Percentiles rank a stretch among this genome's conserved stretches.
Evolutionary conservation across 2,888 invertebrate genomes (phyloP).

Genomic region (Ophion ventricosus): DNA sequence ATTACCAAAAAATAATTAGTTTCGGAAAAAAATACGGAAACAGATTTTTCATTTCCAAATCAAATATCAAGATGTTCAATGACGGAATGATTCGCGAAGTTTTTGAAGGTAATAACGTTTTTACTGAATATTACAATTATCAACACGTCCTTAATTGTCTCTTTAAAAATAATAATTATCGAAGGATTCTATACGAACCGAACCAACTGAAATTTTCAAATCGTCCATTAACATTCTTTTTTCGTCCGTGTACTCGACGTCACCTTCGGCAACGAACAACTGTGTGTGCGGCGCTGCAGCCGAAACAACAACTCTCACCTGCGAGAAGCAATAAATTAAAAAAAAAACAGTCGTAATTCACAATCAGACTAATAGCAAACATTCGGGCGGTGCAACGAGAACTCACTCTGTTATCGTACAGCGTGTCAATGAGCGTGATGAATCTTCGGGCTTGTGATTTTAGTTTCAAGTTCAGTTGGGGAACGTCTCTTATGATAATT

Average conservation of each 20-base stretch:
- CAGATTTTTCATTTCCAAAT: background rate
- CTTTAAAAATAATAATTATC: background rate
- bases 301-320: slow-evolving; percentile 92
- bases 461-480: slow-evolving; percentile 90
- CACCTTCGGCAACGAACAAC: slow-evolving; percentile 87
- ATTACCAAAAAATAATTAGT: no score
- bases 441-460: slow-evolving; percentile 97
- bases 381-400: background rate
- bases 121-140: background rate
- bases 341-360: slow-evolving; percentile 53
- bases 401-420: slow-evolving; percentile 95
- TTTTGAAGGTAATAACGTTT: background rate
- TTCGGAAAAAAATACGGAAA: no score
- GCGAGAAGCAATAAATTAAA: slow-evolving; percentile 56
- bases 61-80: background rate
- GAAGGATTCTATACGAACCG: slow-evolving; percentile 84
- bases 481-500: slow-evolving; percentile 95
- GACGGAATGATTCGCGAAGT: background rate
- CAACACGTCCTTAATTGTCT: background rate
- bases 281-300: slow-evolving; percentile 91
- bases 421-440: slow-evolving; percentile 97
- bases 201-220: slow-evolving; percentile 91
- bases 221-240: slow-evolving; percentile 97
- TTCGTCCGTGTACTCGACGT: slow-evolving; percentile 88
- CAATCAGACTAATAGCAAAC: background rate